Conservation (phyloP, 1,140 invertebrate genomes). For the Euura saliciscinereae region DNA sequence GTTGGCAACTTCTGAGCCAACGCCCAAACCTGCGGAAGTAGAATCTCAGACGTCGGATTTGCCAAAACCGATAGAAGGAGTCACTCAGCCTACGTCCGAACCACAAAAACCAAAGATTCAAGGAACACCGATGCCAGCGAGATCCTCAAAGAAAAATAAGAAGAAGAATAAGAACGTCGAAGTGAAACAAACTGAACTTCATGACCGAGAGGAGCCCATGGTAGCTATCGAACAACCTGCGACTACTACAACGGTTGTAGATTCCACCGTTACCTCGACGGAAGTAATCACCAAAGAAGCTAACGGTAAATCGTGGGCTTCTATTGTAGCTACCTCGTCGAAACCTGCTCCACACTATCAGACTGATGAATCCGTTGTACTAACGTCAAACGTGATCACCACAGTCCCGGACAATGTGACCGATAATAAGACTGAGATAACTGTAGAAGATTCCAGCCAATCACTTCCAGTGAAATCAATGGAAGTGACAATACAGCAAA, state of each 20-base stretch:
- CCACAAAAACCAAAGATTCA: not conserved
- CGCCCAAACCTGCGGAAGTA: constrained; percentile 1
- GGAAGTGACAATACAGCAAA: not conserved
- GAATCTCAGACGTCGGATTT: not conserved
- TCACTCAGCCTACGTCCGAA: not conserved
- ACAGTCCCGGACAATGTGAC: constrained; percentile 19
- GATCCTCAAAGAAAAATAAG: constrained; percentile 26
- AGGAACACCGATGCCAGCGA: constrained; percentile 10
- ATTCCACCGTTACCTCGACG: constrained; percentile 49
- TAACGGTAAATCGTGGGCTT: constrained; percentile 66
- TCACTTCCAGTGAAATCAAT: not conserved
- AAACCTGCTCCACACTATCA: constrained; percentile 25
- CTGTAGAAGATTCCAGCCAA: not conserved
- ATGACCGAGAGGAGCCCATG: not conserved
- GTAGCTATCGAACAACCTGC: not conserved
- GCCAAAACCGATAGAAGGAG: not conserved
- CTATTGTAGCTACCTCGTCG: constrained; percentile 60
- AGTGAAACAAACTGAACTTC: not conserved
- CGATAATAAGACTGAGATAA: constrained; percentile 20
- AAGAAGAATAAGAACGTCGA: constrained; percentile 16
- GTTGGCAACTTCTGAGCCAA: not conserved
- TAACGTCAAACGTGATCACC: not conserved
- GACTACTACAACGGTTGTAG: not conserved
- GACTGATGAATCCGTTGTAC: constrained; percentile 23
- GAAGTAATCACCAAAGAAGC: constrained; percentile 39